Percentiles rank a stretch among this genome's conserved stretches.
Evolutionary conservation across 2,888 invertebrate genomes (phyloP).

Genomic region (Allolobophora icterica): DNA sequence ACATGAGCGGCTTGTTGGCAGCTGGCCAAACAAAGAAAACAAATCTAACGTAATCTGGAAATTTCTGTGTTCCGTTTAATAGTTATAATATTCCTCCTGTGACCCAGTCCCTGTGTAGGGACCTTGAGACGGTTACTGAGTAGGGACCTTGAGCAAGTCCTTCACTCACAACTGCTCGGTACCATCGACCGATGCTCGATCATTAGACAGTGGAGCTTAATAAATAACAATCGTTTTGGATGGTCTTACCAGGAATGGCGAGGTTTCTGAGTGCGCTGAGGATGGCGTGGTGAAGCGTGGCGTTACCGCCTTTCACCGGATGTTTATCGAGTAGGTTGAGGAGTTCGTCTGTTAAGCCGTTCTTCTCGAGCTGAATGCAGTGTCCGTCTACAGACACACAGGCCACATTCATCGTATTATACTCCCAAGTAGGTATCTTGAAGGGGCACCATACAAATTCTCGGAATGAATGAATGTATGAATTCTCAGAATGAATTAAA

Average conservation of each 20-base stretch:
- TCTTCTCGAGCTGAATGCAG: slow-evolving; percentile 82
- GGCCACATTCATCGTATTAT: background rate
- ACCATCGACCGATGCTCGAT: no score
- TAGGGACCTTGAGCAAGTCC: no score
- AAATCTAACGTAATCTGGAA: background rate
- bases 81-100: no score
- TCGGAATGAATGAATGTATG: no score
- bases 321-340: slow-evolving; percentile 66
- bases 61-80: background rate
- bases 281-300: slow-evolving; percentile 76
- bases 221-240: background rate
- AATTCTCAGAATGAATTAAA: no score
- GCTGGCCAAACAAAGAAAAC: slow-evolving; percentile 54
- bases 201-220: background rate
- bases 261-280: slow-evolving; percentile 75
- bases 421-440: background rate
- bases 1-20: slow-evolving; percentile 77
- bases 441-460: no score
- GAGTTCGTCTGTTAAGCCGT: slow-evolving; percentile 77
- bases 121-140: no score
- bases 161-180: no score
- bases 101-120: no score
- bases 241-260: slow-evolving; percentile 60
- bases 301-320: slow-evolving; percentile 70
- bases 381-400: slow-evolving; percentile 73